These are phyloP conservation scores for Noctua fimbriata DNA, from an alignment of 2,888 invertebrate species.

Conservation along the genomic window DNA sequence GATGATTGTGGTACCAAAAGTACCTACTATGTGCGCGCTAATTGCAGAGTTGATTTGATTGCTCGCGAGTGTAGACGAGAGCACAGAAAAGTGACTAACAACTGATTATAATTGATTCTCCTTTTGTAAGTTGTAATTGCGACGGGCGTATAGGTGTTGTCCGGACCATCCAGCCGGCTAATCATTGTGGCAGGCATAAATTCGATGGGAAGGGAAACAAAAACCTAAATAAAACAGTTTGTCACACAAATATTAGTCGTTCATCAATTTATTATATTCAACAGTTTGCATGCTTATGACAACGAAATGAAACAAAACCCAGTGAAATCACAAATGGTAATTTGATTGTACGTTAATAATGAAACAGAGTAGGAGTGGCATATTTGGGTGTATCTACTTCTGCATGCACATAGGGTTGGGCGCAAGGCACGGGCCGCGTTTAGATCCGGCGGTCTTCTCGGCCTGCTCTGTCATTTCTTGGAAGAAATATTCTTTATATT, in stretches of 20 bases:
- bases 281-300: not conserved
- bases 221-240: too few species aligned
- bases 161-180: too few species aligned
- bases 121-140: too few species aligned
- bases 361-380: not conserved
- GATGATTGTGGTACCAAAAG: too few species aligned
- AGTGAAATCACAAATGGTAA: constrained; percentile 10
- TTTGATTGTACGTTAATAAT: not conserved
- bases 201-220: too few species aligned
- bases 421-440: constrained; percentile 56
- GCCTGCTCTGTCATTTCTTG: constrained; percentile 46
- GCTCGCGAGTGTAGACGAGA: too few species aligned
- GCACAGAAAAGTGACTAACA: not conserved
- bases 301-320: constrained; percentile 28
- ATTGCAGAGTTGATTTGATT: too few species aligned
- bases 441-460: constrained; percentile 1
- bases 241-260: not conserved
- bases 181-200: too few species aligned
- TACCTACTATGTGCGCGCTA: too few species aligned
- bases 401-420: constrained; percentile 57
- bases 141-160: too few species aligned
- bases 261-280: not conserved
- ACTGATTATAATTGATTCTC: not conserved
- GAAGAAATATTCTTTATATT: constrained; percentile 91
- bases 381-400: constrained; percentile 24